These are phyloP conservation scores for Atlantisia rogersi DNA, from an alignment of 2,113 vertebrate genomes.

Conservation along the genomic window DNA sequence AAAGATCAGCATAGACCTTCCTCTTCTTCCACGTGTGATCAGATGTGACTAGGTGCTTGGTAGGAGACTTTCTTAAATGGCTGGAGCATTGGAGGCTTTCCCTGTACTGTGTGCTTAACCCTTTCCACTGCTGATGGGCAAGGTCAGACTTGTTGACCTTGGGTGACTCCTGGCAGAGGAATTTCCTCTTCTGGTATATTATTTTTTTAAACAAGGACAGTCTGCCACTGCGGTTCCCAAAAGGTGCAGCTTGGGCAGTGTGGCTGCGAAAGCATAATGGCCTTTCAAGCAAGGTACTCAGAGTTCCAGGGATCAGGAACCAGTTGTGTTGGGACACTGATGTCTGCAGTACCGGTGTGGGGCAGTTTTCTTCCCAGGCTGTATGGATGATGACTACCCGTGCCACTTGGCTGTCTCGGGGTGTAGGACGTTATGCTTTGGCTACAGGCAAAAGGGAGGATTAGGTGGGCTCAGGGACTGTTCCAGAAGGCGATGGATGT, in stretches of 20 bases:
- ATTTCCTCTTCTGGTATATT: neutral
- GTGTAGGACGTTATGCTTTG: neutral
- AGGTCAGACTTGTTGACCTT: neutral
- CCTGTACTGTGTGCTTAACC: neutral
- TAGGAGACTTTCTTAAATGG: neutral
- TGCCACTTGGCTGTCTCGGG: neutral
- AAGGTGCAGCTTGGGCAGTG: neutral
- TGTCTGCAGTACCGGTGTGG: rapidly evolving
- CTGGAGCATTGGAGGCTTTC: neutral
- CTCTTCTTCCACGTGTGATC: neutral
- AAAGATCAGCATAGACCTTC: neutral
- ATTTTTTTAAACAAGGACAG: neutral
- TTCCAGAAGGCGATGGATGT: rapidly evolving
- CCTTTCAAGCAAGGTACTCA: neutral
- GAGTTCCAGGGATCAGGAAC: rapidly evolving
- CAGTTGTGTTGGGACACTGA: neutral
- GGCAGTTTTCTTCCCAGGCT: neutral
- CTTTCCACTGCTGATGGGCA: neutral
- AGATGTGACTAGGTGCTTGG: neutral
- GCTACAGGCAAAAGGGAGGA: neutral
- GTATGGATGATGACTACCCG: neutral
- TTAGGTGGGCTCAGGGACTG: neutral
- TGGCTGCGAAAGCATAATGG: neutral
- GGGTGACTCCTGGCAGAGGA: neutral
- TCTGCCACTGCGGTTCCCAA: neutral